phyloP scores from a whole-genome alignment of 2,797 vertebrate genomes.

The Erithacus rubecula region DNA sequence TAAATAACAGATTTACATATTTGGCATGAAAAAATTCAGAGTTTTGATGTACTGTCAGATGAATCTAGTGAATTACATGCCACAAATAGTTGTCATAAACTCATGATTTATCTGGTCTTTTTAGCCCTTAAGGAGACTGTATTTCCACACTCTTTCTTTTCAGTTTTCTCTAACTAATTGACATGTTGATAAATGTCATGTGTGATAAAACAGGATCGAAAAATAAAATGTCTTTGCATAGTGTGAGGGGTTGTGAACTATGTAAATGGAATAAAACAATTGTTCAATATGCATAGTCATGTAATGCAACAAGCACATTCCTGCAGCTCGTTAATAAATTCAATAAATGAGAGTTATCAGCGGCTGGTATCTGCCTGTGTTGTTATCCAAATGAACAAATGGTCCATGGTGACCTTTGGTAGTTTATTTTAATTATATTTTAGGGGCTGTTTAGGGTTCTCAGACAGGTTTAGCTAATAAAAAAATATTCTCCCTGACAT shows the following conservation, averaged over 20 bases:
- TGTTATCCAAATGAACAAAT: constrained; percentile 35
- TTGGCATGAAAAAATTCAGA: neutral
- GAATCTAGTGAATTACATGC: neutral
- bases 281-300: constrained; percentile 29
- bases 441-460: neutral
- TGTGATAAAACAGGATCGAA: neutral
- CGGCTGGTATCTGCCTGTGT: constrained; percentile 13
- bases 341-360: constrained; percentile 48
- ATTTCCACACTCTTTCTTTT: neutral
- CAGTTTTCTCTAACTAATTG: neutral
- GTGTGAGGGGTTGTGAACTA: neutral
- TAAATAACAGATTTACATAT: neutral
- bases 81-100: neutral
- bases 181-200: neutral
- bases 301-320: constrained; percentile 10
- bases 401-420: constrained; percentile 51
- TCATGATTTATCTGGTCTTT: neutral
- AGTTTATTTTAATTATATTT: constrained; percentile 34
- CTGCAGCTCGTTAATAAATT: constrained; percentile 52
- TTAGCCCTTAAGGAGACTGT: neutral
- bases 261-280: neutral
- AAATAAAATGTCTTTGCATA: neutral
- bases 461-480: neutral
- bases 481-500: neutral
- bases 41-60: neutral